phyloP scores from a whole-genome alignment of 2,888 invertebrate genomes.

The Globia sparganii region DNA sequence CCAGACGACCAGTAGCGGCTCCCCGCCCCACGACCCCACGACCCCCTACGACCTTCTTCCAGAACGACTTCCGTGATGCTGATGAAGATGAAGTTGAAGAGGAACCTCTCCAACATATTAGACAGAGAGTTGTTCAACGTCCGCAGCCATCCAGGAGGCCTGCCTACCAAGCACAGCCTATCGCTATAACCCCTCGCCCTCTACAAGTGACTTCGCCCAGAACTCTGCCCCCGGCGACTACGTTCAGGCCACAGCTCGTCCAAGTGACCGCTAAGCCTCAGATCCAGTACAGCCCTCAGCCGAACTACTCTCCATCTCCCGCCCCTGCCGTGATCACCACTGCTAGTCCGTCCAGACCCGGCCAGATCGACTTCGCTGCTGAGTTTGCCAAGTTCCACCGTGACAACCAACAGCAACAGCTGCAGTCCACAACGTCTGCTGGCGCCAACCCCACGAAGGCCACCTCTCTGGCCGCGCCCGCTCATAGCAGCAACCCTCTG shows the following conservation, averaged over 20 bases:
- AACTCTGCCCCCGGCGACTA: constrained; percentile 92
- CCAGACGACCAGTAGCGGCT: constrained; percentile 82
- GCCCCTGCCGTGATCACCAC: constrained; percentile 78
- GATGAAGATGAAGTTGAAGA: constrained; percentile 91
- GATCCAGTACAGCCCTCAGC: constrained; percentile 86
- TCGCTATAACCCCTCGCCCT: constrained; percentile 92
- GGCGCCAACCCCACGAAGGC: constrained; percentile 82
- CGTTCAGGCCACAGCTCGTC: constrained; percentile 91
- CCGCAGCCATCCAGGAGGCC: constrained; percentile 84
- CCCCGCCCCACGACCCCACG: constrained; percentile 87
- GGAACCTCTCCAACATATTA: constrained; percentile 86
- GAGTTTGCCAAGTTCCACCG: constrained; percentile 94
- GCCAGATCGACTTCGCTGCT: constrained; percentile 92
- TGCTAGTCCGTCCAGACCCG: constrained; percentile 69
- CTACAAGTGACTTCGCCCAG: constrained; percentile 86
- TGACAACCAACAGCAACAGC: constrained; percentile 91
- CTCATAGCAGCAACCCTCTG: constrained; percentile 91
- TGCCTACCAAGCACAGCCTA: constrained; percentile 87
- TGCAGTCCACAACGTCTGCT: constrained; percentile 80
- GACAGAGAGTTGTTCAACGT: constrained; percentile 87
- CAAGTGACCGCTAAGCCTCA: constrained; percentile 91
- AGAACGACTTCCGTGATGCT: constrained; percentile 92
- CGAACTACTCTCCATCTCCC: constrained; percentile 84
- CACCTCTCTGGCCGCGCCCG: constrained; percentile 74
- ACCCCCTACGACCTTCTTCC: constrained; percentile 93